phyloP scores from a whole-genome alignment of 37 sponge, comb jelly and placozoan species.

The Mnemiopsis leidyi region DNA sequence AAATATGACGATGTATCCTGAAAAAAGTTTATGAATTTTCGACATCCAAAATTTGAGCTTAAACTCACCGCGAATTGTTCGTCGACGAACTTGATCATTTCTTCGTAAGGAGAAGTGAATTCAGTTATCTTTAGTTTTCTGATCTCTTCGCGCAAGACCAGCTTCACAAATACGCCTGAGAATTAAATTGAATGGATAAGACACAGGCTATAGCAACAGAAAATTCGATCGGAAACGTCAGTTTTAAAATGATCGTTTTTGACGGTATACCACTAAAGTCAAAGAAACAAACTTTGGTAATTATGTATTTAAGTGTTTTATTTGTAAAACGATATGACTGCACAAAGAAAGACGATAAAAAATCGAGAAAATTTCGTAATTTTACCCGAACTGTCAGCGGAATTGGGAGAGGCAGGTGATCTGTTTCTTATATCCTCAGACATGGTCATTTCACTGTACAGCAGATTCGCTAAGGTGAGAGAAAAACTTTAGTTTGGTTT shows the following conservation, averaged over 20 bases:
- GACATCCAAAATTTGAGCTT: no score
- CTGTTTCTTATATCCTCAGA: conserved; percentile 5
- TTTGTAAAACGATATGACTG: no score
- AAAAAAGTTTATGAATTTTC: no score
- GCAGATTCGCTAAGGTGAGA: neutral
- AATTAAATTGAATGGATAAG: neutral
- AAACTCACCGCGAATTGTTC: neutral
- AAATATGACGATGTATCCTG: no score
- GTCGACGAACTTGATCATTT: conserved; percentile 40
- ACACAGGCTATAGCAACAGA: neutral
- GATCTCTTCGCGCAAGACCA: conserved; percentile 23
- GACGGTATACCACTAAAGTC: no score
- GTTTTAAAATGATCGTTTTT: no score
- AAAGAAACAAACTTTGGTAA: no score
- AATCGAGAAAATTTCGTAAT: neutral
- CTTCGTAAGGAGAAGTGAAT: neutral
- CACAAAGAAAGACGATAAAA: neutral
- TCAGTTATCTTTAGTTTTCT: conserved; percentile 27
- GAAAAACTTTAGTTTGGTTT: neutral
- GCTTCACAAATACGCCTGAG: conserved; percentile 36
- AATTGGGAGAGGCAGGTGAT: neutral
- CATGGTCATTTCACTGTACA: conserved; percentile 46
- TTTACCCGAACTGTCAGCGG: neutral
- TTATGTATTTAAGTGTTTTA: no score
- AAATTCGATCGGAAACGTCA: neutral